A percentile compares a stretch with the other conserved stretches of the same genome.
These are phyloP conservation scores for Aphidius colemani DNA, from an alignment of 2,888 invertebrate genomes.

Conservation along the genomic window DNA sequence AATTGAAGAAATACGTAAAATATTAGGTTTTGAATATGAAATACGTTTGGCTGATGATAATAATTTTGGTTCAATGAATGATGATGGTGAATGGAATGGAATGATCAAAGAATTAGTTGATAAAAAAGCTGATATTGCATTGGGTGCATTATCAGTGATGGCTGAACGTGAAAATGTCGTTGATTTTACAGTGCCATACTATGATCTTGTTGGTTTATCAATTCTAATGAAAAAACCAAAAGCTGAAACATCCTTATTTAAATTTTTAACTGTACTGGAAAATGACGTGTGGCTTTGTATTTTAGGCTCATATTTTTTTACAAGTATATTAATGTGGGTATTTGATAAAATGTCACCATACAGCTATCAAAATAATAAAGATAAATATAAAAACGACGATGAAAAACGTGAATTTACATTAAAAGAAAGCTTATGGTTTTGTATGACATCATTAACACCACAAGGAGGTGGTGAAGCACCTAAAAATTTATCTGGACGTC, in stretches of 20 bases:
- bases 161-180: constrained; percentile 96
- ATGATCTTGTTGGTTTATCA: constrained; percentile 95
- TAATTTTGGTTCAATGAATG: constrained; percentile 87
- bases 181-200: constrained; percentile 97
- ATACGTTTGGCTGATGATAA: constrained; percentile 80
- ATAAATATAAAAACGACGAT: constrained; percentile 90
- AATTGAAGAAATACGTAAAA: constrained; percentile 80
- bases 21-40: constrained; percentile 78
- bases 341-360: constrained; percentile 98
- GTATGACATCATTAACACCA: constrained; percentile 85
- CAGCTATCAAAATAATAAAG: constrained; percentile 92
- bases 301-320: constrained; percentile 92
- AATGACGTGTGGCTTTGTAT: constrained; percentile 97
- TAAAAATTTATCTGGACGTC: constrained; percentile 90
- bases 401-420: constrained; percentile 93
- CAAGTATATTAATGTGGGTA: constrained; percentile 91
- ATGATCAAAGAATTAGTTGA: constrained; percentile 81
- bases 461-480: constrained; percentile 95
- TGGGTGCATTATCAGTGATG: constrained; percentile 95
- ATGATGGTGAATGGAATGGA: constrained; percentile 83
- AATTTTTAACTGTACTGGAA: constrained; percentile 94
- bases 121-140: constrained; percentile 89
- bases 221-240: constrained; percentile 93
- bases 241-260: constrained; percentile 90
- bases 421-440: constrained; percentile 98